These are phyloP conservation scores for Dinoponera quadriceps DNA, from an alignment of 1,140 invertebrate species.

Conservation along the genomic window DNA sequence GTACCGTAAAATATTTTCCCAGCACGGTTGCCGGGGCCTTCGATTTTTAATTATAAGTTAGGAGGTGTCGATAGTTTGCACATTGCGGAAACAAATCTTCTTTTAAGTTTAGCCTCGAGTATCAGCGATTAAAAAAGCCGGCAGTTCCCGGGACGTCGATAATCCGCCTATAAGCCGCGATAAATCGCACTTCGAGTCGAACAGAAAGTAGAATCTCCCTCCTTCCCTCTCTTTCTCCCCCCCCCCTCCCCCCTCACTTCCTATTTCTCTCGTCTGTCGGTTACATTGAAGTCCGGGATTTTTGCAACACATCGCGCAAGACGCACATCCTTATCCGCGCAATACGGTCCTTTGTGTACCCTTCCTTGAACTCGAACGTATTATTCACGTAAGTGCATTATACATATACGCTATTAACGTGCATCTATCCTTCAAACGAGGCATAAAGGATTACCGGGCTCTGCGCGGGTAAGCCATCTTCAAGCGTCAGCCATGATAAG, in stretches of 20 bases:
- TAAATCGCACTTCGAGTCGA: too few relatives aligned
- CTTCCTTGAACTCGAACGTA: conserved; percentile 39
- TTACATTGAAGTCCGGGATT: conserved; percentile 3
- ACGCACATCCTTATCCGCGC: conserved; percentile 1
- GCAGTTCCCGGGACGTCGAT: too few relatives aligned
- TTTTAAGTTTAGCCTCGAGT: too few relatives aligned
- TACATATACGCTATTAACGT: conserved; percentile 53
- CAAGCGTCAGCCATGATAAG: conserved; percentile 51
- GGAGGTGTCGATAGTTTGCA: too few relatives aligned
- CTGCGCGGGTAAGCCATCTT: conserved; percentile 44
- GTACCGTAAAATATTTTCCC: too few relatives aligned
- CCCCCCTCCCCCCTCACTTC: background rate
- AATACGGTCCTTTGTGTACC: conserved; percentile 29
- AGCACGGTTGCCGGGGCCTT: too few relatives aligned
- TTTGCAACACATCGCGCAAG: conserved; percentile 2
- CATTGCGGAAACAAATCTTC: too few relatives aligned
- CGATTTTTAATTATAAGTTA: too few relatives aligned
- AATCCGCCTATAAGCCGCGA: too few relatives aligned
- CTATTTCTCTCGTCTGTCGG: background rate
- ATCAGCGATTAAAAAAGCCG: too few relatives aligned
- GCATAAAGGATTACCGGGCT: conserved; percentile 57
- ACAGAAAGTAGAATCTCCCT: background rate
- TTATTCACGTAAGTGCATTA: conserved; percentile 55
- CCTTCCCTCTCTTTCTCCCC: background rate
- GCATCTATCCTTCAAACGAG: conserved; percentile 53